Conservation (phyloP, 92 coral and sea anemone genomes). For the Isaurus tuberculatus region DNA sequence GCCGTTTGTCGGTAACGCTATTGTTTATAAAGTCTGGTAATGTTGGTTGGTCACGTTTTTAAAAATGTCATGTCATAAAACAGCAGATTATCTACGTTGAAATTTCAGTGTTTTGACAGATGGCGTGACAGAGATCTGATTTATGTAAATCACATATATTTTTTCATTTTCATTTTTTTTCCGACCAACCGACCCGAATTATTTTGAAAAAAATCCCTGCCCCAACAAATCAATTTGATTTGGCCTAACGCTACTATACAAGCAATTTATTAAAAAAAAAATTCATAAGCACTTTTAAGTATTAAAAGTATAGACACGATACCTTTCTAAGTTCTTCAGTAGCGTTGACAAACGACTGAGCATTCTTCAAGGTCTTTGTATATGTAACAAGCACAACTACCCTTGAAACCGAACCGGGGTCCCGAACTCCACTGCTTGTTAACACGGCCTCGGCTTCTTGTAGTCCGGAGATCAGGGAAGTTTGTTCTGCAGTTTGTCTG, state of each 20-base stretch:
- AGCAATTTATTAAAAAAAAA: neutral
- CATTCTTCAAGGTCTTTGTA: constrained; percentile 62
- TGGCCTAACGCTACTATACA: neutral
- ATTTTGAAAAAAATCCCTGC: too few relatives aligned
- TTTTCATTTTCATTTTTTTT: neutral
- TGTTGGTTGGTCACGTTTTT: too few relatives aligned
- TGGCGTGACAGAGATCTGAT: too few relatives aligned
- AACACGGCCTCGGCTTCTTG: constrained; percentile 42
- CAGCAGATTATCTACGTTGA: too few relatives aligned
- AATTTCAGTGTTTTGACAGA: too few relatives aligned
- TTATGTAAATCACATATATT: too few relatives aligned
- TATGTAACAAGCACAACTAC: constrained; percentile 67
- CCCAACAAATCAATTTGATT: neutral
- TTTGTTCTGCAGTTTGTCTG: constrained; percentile 34
- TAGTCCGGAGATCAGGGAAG: constrained; percentile 32
- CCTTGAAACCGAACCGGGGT: constrained; percentile 30
- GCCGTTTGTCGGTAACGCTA: too few relatives aligned
- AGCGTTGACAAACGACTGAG: constrained; percentile 39
- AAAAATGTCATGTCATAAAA: too few relatives aligned
- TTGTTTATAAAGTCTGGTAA: too few relatives aligned
- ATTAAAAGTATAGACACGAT: neutral
- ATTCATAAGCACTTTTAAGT: neutral
- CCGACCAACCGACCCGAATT: neutral
- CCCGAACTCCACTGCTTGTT: constrained; percentile 49
- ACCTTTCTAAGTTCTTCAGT: constrained; percentile 65